Evolutionary conservation across 2,797 vertebrate species (phyloP).

Genomic region (Microctenopoma steveboyesi): DNA sequence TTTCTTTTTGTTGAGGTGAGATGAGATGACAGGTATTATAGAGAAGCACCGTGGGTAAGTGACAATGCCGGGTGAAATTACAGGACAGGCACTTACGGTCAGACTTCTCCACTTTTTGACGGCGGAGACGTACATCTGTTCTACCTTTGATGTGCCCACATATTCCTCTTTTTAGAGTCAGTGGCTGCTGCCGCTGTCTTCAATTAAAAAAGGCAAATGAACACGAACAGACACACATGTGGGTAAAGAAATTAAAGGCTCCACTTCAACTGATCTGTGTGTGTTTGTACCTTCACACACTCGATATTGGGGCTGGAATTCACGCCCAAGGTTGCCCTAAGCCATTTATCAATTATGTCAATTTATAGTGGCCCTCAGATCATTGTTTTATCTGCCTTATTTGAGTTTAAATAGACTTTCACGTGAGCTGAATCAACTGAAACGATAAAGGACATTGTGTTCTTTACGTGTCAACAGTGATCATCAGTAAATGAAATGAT

Average conservation of each 20-base stretch:
- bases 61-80: constrained; percentile 24
- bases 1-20: constrained; percentile 38
- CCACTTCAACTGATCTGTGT: neutral
- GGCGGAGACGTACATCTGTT: neutral
- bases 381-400: constrained; percentile 2
- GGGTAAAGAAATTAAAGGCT: constrained; percentile 14
- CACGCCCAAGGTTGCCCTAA: constrained; percentile 8
- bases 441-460: constrained; percentile 19
- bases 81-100: constrained; percentile 11
- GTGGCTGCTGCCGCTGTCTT: constrained; percentile 16
- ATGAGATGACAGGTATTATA: constrained; percentile 65
- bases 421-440: constrained; percentile 4
- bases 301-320: constrained; percentile 33
- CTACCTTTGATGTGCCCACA: neutral
- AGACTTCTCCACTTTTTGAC: constrained; percentile 9
- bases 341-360: no score
- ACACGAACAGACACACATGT: constrained; percentile 14
- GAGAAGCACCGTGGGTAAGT: constrained; percentile 29
- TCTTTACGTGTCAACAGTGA: constrained; percentile 31
- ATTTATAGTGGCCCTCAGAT: neutral
- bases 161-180: constrained; percentile 19
- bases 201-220: neutral
- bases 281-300: neutral
- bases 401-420: constrained; percentile 14
- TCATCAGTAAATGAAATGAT: constrained; percentile 17